Evolutionary conservation across 2,888 invertebrate genomes (phyloP), one percentile per base, ranked within the genome.

Genomic region (Agrochola macilenta): DNA sequence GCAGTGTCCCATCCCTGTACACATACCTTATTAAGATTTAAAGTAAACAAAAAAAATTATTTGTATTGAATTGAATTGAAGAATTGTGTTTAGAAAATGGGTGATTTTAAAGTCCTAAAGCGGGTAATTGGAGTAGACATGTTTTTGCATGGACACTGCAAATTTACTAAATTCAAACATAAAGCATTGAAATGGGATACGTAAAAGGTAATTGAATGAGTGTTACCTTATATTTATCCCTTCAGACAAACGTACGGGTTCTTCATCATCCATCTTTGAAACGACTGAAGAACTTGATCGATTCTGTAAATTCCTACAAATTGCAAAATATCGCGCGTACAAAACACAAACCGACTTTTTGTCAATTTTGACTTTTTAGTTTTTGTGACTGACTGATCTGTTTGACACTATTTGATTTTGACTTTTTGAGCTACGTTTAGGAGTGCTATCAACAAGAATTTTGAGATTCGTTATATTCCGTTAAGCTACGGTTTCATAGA

Each of bases 221-320:
- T 88, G 86, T 86, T 89, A 96, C 96, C 92, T 92, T 43, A 95
- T 74, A 78, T 94, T 94, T 23, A 96, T 92, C 35, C 94, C 96
- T 87, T 95, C 93, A 0, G 95, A 91, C 69, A 96, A 87, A 69
- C 93, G 93, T 3, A 95, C 92, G 0, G 95, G 93, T 71, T 94
- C 92, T 78, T 91, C 79, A 74, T 93, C 91, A 4, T 93, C 95
- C 95, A 95, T 95, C 81, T 78, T 90, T 9, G 20, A 26, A 57
- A 14, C 12, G 0, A 14, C 1, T 26, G 26, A 60, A 8, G 23
- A n/a, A 69, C 30, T 76, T 43, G 20, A 14, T 70, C 39, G 17
- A 43, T 30, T 52, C 17, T 11, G 39, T 30, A 39, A 52, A 26
- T 60, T 23, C 7, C 35, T 76, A 52, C 11, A 23, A 77, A 43